Percentiles rank a stretch among this genome's conserved stretches.
Conservation (phyloP, 2,797 vertebrate genomes). For the Tenualosa thibaudeaui region DNA sequence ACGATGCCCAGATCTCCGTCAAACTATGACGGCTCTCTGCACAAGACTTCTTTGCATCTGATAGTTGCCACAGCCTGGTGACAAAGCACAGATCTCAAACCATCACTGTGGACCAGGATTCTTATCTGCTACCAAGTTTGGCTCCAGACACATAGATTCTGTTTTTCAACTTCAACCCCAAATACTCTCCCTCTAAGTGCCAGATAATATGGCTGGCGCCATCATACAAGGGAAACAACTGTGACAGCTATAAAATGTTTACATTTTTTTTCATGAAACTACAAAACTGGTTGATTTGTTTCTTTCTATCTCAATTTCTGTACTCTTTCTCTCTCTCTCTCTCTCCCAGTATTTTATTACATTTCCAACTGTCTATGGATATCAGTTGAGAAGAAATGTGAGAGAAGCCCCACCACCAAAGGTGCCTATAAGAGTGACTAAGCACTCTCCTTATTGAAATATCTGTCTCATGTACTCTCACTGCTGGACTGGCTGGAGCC, state of each 20-base stretch:
- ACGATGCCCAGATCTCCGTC: neutral
- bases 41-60: neutral
- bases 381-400: neutral
- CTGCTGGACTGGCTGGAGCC: neutral
- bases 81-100: neutral
- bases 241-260: neutral
- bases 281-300: no score
- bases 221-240: no score
- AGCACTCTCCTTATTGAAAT: neutral
- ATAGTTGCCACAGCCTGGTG: neutral
- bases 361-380: neutral
- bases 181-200: neutral
- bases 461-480: neutral
- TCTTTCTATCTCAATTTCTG: neutral
- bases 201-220: neutral
- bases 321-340: constrained; percentile 14
- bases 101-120: constrained; percentile 27
- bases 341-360: neutral
- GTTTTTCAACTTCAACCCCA: constrained; percentile 28
- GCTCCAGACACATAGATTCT: constrained; percentile 27
- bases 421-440: neutral
- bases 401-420: neutral
- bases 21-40: no score
- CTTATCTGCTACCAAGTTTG: constrained; percentile 35
- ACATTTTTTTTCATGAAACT: no score